These are phyloP conservation scores for Trididemnum miniatum DNA, from an alignment of 23 tunicate species.

Conservation along the genomic window DNA sequence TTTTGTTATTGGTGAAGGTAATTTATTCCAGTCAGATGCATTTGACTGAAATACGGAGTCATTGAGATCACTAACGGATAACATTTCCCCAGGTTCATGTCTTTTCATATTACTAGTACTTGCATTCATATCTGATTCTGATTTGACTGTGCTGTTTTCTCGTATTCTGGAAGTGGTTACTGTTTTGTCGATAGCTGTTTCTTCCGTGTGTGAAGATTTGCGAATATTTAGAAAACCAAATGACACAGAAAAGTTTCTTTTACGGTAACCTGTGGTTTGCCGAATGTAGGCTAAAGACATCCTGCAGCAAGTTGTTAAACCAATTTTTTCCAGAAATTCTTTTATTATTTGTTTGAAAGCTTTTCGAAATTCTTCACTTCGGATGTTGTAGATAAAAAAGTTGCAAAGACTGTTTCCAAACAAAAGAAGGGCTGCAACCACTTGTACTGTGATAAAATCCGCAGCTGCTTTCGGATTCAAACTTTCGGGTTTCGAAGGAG, in stretches of 20 bases:
- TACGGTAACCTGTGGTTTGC: not conserved
- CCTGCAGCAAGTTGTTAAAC: not conserved
- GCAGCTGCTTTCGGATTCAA: conserved; percentile 29
- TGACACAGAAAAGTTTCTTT: not conserved
- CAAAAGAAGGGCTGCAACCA: conserved; percentile 38
- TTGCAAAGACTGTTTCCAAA: conserved; percentile 74
- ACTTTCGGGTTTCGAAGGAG: conserved; percentile 24
- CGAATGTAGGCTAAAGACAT: not conserved
- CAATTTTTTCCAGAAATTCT: not conserved
- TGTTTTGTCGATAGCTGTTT: not conserved
- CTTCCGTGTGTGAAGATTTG: not conserved
- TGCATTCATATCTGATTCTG: no score
- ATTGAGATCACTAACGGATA: no score
- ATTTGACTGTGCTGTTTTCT: no score
- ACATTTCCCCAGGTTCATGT: no score
- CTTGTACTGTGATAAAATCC: conserved; percentile 16
- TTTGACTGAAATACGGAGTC: no score
- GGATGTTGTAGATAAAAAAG: conserved; percentile 62
- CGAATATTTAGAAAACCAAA: not conserved
- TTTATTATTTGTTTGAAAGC: not conserved
- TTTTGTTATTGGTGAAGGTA: no score
- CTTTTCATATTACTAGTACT: no score
- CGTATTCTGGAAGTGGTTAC: not conserved
- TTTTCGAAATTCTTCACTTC: conserved; percentile 48
- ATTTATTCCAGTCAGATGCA: no score